Base-by-base conservation (phyloP, 2,113 vertebrate genomes). In the Plestiodon gilberti region DNA sequence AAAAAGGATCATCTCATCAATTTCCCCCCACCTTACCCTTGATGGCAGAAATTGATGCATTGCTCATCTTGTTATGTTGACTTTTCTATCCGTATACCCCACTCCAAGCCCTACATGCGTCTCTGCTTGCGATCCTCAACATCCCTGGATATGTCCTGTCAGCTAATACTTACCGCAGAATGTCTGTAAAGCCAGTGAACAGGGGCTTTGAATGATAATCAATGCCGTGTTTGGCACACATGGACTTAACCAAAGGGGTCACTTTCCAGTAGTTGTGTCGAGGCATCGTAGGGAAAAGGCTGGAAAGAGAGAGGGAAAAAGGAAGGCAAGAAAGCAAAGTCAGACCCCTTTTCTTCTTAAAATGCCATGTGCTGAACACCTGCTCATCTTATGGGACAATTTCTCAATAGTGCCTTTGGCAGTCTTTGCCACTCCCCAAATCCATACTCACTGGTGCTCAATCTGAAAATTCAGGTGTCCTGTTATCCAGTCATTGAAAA, bases 391-490 rank as follows among this genome's bases (percentile, higher is more conserved):
- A 57, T 73, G 85, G 59, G 0, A 0, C 40, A 4, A 7, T n/a
- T 78, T 64, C 35, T 86, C 28, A 76, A 3, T 3, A 0, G 17
- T 65, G 9, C 17, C 1, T 52, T 18, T 22, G 30, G 65, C 28
- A 83, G 88, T 38, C 4, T 28, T 0, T 35, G 11, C 0, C 18
- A 0, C 48, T 69, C 67, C 75, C 61, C 22, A 62, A 43, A 61
- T 20, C 30, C 0, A 1, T 71, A 97, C 97, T 97, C 67, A 97
- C 96, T 97, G 96, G 18, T 97, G 97, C 82, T 97, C 95, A 0
- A 97, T 97, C 90, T 97, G 97, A 91, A 97, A 97, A 91, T 96
- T 97, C 69, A 96, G 94, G 33, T 97, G 97, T n/a, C 97, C 96
- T 0, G 95, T 96, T 86, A 97, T 96, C 96, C 96, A 97, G 88